Percentiles rank a stretch among this genome's conserved stretches.
phyloP scores from a whole-genome alignment of 2,113 vertebrate species.

The Pampusana beccarii region DNA sequence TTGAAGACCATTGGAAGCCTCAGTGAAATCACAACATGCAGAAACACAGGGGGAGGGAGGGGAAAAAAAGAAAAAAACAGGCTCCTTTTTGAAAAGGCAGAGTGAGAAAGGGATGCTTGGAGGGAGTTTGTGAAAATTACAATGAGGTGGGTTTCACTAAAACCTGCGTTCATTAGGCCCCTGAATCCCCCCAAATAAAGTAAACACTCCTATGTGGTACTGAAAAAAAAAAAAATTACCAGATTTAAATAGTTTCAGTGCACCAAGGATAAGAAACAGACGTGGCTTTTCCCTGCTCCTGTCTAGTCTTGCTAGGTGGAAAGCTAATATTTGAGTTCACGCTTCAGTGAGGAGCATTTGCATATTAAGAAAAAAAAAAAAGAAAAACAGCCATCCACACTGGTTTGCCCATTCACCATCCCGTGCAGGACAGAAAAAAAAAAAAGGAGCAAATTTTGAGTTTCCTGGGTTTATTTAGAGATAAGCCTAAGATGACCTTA shows the following conservation, averaged over 20 bases:
- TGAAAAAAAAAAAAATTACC: constrained; percentile 62
- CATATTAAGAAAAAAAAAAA: constrained; percentile 40
- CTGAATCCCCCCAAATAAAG: constrained; percentile 32
- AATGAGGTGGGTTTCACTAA: constrained; percentile 70
- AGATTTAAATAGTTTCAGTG: constrained; percentile 85
- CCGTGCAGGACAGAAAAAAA: background rate
- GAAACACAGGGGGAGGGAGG: constrained; percentile 43
- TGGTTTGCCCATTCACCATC: constrained; percentile 5
- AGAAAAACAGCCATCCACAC: background rate
- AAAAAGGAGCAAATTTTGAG: background rate
- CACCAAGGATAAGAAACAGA: constrained; percentile 78
- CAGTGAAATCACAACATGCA: constrained; percentile 94
- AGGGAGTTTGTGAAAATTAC: constrained; percentile 57
- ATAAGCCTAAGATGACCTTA: constrained; percentile 51
- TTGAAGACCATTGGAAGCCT: constrained; percentile 91
- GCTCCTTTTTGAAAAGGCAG: background rate
- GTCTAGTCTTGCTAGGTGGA: constrained; percentile 72
- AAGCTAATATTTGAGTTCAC: constrained; percentile 81
- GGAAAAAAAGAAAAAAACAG: constrained; percentile 3
- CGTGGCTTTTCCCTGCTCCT: constrained; percentile 67
- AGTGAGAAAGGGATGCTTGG: constrained; percentile 41
- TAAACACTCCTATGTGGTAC: constrained; percentile 36
- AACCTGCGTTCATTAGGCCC: constrained; percentile 76
- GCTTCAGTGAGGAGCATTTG: constrained; percentile 72
- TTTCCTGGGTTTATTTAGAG: constrained; percentile 55